phyloP scores from a whole-genome alignment of 2,113 vertebrate genomes.

The Rhynchopsitta pachyrhyncha region DNA sequence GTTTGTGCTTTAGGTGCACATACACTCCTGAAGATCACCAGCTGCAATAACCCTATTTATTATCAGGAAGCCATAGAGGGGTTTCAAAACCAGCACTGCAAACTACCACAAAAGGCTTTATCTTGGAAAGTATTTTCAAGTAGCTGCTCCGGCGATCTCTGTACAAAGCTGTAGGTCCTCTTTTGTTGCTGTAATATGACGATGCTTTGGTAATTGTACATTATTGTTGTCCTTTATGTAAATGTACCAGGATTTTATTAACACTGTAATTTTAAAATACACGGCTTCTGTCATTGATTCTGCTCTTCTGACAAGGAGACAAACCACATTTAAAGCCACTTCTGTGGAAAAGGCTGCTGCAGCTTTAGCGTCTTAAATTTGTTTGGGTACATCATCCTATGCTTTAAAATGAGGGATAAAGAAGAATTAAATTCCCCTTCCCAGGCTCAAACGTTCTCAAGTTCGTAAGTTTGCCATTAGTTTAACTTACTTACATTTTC shows the following conservation, averaged over 20 bases:
- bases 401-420: background rate
- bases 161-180: conserved; percentile 69
- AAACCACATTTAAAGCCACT: background rate
- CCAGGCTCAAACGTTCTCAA: background rate
- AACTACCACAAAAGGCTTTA: conserved; percentile 39
- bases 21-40: background rate
- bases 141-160: conserved; percentile 72
- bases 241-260: conserved; percentile 80
- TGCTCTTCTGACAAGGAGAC: background rate
- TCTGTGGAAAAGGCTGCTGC: background rate
- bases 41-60: conserved; percentile 70
- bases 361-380: background rate
- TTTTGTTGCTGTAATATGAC: conserved; percentile 78
- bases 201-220: conserved; percentile 76
- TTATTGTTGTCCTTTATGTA: conserved; percentile 77
- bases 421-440: background rate
- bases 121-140: conserved; percentile 73
- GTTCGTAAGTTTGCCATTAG: background rate
- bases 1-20: background rate
- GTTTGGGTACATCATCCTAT: background rate
- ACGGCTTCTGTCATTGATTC: conserved; percentile 1
- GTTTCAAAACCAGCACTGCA: conserved; percentile 2
- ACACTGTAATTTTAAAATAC: conserved; percentile 75
- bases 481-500: background rate
- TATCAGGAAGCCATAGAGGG: conserved; percentile 43